Percentiles rank a stretch among this genome's conserved stretches.
These are phyloP conservation scores for Sebastes ruberrimus DNA, from an alignment of 2,797 vertebrate genomes.

Conservation along the genomic window DNA sequence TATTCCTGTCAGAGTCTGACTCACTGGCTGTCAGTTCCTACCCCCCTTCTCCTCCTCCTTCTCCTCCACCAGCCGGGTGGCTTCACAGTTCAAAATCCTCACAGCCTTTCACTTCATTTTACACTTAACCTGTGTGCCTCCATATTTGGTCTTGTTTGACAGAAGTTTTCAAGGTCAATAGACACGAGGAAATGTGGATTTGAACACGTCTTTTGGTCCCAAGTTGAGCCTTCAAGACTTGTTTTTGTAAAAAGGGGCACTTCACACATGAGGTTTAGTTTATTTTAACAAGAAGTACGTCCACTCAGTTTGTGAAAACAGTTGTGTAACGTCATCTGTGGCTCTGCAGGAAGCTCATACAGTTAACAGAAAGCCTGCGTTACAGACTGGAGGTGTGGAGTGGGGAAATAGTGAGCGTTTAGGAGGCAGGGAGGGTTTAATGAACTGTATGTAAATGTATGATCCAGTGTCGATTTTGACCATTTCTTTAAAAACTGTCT, in stretches of 20 bases:
- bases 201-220: not conserved
- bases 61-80: not conserved
- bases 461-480: too few relatives aligned
- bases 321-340: not conserved
- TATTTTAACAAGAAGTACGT: not conserved
- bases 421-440: not conserved
- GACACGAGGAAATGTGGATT: not conserved
- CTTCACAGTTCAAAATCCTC: not conserved
- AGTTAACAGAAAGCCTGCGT: not conserved
- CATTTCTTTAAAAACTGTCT: not conserved
- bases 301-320: not conserved
- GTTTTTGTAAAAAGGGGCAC: not conserved
- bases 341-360: not conserved
- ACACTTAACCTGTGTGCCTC: not conserved
- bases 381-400: not conserved
- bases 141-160: not conserved
- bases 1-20: constrained; percentile 19
- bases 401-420: not conserved
- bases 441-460: not conserved
- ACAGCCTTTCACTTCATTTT: not conserved
- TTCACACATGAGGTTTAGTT: not conserved
- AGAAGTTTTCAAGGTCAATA: not conserved
- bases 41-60: too few relatives aligned
- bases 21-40: not conserved
- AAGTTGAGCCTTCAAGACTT: not conserved